These are phyloP conservation scores for Agonopterix arenella DNA, from an alignment of 2,888 invertebrate species.

Conservation along the genomic window DNA sequence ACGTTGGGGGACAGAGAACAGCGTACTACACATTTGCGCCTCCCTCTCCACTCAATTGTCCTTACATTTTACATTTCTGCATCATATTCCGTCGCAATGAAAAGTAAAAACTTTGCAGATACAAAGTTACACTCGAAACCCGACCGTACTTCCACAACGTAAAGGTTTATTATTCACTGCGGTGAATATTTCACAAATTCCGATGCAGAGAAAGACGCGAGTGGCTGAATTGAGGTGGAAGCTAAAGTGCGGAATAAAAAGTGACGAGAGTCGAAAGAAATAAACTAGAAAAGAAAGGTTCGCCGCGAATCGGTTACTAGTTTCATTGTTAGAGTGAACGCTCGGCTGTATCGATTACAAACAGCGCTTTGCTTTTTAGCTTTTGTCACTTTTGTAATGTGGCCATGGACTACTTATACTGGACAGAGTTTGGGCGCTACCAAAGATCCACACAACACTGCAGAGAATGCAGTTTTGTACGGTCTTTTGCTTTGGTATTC, in stretches of 20 bases:
- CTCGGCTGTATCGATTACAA: slow-evolving; percentile 14
- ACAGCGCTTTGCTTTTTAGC: slow-evolving; percentile 1
- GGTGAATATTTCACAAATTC: slow-evolving; percentile 43
- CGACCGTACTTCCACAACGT: slow-evolving; percentile 20
- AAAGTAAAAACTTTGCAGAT: slow-evolving; percentile 68
- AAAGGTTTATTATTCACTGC: slow-evolving; percentile 13
- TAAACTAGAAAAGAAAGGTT: slow-evolving; percentile 17
- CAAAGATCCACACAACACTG: too few species aligned
- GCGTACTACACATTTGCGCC: slow-evolving; percentile 39
- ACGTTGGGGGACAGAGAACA: slow-evolving; percentile 4
- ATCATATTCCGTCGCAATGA: slow-evolving; percentile 71
- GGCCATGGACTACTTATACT: too few species aligned
- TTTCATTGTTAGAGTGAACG: slow-evolving; percentile 2
- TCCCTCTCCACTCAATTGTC: slow-evolving; percentile 63
- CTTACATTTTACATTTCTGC: slow-evolving; percentile 72
- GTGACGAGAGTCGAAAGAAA: slow-evolving; percentile 43
- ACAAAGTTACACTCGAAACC: slow-evolving; percentile 11
- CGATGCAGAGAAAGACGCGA: slow-evolving; percentile 62
- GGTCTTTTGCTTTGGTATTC: too few species aligned
- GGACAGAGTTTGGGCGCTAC: too few species aligned
- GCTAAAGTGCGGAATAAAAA: slow-evolving; percentile 70
- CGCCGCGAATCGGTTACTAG: slow-evolving; percentile 6
- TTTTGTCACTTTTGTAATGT: too few species aligned
- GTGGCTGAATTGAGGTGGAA: slow-evolving; percentile 69
- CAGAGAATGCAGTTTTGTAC: too few species aligned